Conservation (phyloP, 2,888 invertebrate species). For the Heteromyza rotundicornis region DNA sequence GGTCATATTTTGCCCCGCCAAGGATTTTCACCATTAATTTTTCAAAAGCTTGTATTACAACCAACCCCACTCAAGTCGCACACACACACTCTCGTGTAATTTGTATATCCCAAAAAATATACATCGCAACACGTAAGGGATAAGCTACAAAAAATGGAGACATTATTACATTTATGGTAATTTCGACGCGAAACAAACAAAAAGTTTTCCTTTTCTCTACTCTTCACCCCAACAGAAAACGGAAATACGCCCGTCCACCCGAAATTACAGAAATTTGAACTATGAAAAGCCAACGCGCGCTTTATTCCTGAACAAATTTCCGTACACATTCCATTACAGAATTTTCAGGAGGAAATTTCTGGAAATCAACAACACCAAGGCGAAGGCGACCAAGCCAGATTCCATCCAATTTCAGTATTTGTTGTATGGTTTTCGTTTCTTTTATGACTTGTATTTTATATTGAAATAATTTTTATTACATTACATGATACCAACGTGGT, state of each 20-base stretch:
- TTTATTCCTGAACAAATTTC: not conserved
- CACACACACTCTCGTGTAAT: no score
- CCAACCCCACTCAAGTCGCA: not conserved
- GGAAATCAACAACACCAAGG: no score
- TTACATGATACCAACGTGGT: not conserved
- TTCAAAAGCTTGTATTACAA: not conserved
- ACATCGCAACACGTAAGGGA: not conserved
- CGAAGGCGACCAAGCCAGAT: no score
- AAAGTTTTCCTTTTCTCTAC: not conserved
- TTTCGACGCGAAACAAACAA: not conserved
- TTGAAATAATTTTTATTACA: slow-evolving; percentile 1
- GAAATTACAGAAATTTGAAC: no score
- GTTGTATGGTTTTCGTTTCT: no score
- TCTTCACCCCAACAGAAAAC: not conserved
- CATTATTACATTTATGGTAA: slow-evolving; percentile 1
- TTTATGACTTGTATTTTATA: not conserved
- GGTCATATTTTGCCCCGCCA: not conserved
- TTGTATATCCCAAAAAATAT: not conserved
- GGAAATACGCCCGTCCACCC: not conserved
- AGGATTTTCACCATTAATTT: not conserved
- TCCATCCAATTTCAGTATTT: no score
- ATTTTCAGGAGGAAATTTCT: not conserved
- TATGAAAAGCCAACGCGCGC: not conserved
- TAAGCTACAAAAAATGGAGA: not conserved
- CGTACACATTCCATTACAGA: not conserved